Evolutionary conservation across 2,797 vertebrate species (phyloP).

Genomic region (Notoglanidium macrostoma): DNA sequence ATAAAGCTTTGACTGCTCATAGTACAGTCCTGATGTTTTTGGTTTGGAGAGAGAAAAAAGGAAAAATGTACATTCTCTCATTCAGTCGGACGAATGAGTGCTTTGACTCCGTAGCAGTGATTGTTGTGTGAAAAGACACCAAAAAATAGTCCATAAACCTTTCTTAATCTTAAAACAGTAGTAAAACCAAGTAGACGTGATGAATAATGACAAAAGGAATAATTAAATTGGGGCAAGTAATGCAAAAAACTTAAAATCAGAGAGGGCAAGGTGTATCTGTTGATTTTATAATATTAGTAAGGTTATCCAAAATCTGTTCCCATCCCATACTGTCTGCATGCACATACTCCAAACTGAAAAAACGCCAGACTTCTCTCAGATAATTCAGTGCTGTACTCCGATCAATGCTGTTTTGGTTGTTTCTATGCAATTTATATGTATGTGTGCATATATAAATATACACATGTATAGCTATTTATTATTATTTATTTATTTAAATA

Average conservation of each 20-base stretch:
- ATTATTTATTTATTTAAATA: too few species aligned
- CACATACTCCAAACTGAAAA: conserved; percentile 45
- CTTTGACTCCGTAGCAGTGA: not conserved
- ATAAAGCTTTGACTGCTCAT: not conserved
- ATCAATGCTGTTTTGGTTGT: conserved; percentile 35
- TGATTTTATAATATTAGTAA: conserved; percentile 18
- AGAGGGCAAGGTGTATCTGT: conserved; percentile 43
- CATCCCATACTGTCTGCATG: conserved; percentile 44
- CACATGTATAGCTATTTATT: not conserved
- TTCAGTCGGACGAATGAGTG: not conserved
- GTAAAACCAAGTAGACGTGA: not conserved
- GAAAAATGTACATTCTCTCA: not conserved
- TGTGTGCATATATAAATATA: conserved; percentile 30
- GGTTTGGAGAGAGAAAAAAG: not conserved
- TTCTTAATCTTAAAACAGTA: not conserved
- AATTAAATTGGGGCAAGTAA: not conserved
- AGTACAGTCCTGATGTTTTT: not conserved
- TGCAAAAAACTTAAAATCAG: not conserved
- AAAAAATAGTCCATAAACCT: not conserved
- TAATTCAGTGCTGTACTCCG: conserved; percentile 28
- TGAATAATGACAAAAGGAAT: not conserved
- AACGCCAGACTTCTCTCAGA: conserved; percentile 34
- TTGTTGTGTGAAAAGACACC: not conserved
- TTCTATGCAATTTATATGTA: conserved; percentile 16
- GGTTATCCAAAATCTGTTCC: not conserved